These are phyloP conservation scores for Drosophila asahinai DNA, from an alignment of 1,140 invertebrate species.

Conservation along the genomic window DNA sequence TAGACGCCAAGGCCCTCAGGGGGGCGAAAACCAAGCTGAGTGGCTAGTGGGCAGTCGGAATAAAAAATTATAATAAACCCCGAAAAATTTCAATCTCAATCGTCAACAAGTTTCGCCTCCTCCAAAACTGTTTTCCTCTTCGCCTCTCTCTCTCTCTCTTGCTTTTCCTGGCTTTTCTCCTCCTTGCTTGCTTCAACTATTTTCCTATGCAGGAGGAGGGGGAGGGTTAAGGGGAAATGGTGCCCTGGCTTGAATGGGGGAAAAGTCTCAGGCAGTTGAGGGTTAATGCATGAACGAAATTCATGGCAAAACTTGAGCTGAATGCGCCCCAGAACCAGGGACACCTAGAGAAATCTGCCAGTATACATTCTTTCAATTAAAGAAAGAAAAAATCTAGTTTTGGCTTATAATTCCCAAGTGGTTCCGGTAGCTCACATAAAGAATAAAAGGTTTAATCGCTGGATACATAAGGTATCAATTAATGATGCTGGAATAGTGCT, in stretches of 20 bases:
- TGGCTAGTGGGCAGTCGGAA: constrained; percentile 38
- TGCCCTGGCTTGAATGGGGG: constrained; percentile 3
- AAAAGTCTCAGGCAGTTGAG: constrained; percentile 38
- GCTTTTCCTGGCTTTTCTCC: constrained; percentile 7
- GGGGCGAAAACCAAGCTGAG: constrained; percentile 7
- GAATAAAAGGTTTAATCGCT: too few relatives aligned
- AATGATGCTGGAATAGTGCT: too few relatives aligned
- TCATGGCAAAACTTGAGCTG: constrained; percentile 79
- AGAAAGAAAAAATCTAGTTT: background rate
- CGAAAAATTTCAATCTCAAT: constrained; percentile 82
- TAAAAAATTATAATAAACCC: constrained; percentile 59
- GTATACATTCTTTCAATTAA: too few relatives aligned
- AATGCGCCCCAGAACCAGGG: constrained; percentile 22
- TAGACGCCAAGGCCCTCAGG: constrained; percentile 48
- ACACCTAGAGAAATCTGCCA: constrained; percentile 11
- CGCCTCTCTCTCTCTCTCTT: constrained; percentile 1
- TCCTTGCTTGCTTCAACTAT: constrained; percentile 65
- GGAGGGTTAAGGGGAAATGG: background rate
- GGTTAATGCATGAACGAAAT: constrained; percentile 78
- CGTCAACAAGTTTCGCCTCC: constrained; percentile 77
- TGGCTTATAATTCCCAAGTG: background rate
- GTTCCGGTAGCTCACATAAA: background rate
- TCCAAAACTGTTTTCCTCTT: constrained; percentile 25
- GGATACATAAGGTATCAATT: too few relatives aligned
- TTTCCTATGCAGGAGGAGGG: constrained; percentile 39